phyloP scores from a whole-genome alignment of 1,140 invertebrate species.

The Riptortus pedestris region DNA sequence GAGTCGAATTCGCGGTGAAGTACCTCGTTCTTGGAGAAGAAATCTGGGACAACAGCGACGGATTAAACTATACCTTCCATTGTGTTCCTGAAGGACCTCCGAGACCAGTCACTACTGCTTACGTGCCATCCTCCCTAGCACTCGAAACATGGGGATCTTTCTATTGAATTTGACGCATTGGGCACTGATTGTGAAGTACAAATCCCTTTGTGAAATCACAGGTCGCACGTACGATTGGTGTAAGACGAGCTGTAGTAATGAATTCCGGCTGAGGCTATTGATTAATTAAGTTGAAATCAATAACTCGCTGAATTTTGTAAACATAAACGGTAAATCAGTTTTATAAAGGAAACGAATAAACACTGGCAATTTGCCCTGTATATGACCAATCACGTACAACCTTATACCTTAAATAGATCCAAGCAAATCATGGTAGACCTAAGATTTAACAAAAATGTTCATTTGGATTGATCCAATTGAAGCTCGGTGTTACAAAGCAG shows the following conservation, averaged over 20 bases:
- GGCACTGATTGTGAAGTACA: neutral
- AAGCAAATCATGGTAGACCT: no score
- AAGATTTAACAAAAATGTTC: no score
- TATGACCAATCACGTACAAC: no score
- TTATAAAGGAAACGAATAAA: no score
- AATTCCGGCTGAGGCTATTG: neutral
- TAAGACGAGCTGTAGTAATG: neutral
- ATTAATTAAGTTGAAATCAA: no score
- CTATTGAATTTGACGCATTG: constrained; percentile 3
- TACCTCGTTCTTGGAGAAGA: constrained; percentile 72
- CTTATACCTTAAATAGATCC: no score
- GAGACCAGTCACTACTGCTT: neutral
- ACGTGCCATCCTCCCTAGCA: constrained; percentile 20
- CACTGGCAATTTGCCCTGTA: no score
- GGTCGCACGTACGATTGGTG: neutral
- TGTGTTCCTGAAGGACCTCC: constrained; percentile 46
- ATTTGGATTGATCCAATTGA: no score
- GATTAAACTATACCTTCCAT: constrained; percentile 75
- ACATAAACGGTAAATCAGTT: neutral
- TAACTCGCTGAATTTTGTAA: neutral
- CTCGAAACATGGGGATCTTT: constrained; percentile 28
- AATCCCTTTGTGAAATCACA: neutral
- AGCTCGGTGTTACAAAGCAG: no score
- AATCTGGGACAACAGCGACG: constrained; percentile 84
- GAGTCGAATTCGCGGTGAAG: constrained; percentile 68